Evolutionary conservation across 2,888 invertebrate species (phyloP), one percentile per base, ranked within the genome.

Genomic region (Phania funesta): DNA sequence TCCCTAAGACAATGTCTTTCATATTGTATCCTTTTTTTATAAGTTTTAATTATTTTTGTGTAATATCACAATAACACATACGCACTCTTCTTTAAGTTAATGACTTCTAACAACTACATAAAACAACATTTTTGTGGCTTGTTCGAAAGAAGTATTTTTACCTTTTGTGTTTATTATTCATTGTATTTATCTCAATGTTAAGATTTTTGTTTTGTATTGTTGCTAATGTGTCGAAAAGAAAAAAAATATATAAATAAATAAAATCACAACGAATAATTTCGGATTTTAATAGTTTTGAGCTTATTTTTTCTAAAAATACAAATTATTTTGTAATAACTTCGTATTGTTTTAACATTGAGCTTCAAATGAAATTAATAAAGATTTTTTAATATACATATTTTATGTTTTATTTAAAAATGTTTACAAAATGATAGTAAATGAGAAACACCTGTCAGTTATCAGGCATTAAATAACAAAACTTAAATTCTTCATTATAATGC

Each of bases 61-160:
- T 74, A 64, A 74, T 75, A 82, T 74, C 68, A 73, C 77, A 77
- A 62, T 77, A 52, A 65, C 68, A 73, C 26, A 54, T 29, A 38
- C 24, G 20, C 60, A 68, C 35, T 73, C 56, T 73, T 26, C n/a
- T 65, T 56, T 62, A 35, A 2, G 54, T 68, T 71, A 67, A 67
- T 76, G 71, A 18, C 54, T 62, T 81, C 13, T 56, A 41, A 67
- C 71, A 75, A 54, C 16, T 48, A 48, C 26, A 18, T 50, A 26
- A 74, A 46, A 76, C 32, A 58, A 52, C 50, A 20, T 20, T 46
- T 16, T 58, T 48, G 26, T 24, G 26, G 6, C 68, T 75, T 44
- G n/a, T n/a, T n/a, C n/a, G n/a, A n/a, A n/a, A 22, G 41, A 67
- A 52, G 22, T 44, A 24, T 35, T 44, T 56, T 24, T 52, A 9